Evolutionary conservation across 2,797 vertebrate species (phyloP).

Genomic region (Lates japonicus): DNA sequence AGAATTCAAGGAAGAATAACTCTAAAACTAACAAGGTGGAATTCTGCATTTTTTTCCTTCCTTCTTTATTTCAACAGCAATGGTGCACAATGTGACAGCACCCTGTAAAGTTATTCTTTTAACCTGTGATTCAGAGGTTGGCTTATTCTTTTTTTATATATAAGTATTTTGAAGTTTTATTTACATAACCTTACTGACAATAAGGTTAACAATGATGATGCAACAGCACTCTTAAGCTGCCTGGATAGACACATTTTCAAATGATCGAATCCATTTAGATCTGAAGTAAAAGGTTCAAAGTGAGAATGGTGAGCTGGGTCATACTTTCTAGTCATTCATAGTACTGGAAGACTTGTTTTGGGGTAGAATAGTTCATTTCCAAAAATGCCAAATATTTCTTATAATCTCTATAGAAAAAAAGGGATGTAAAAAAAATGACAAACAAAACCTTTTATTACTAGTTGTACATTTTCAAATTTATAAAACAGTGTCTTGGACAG

Average conservation of each 20-base stretch:
- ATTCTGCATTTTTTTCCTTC: not conserved
- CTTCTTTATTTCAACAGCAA: not conserved
- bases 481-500: no score
- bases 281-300: not conserved
- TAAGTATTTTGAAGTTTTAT: conserved; percentile 18
- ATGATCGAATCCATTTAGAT: conserved; percentile 1
- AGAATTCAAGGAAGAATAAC: not conserved
- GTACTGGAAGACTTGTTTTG: not conserved
- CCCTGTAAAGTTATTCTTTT: conserved; percentile 13
- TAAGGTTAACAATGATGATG: conserved; percentile 29
- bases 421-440: no score
- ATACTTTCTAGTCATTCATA: not conserved
- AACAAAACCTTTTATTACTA: no score
- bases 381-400: not conserved
- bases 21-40: not conserved
- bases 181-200: conserved; percentile 39
- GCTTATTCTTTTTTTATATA: conserved; percentile 12
- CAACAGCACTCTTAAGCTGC: not conserved
- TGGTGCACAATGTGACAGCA: conserved; percentile 2
- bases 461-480: no score
- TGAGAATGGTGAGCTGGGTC: not conserved
- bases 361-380: not conserved
- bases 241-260: conserved; percentile 11
- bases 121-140: conserved; percentile 32
- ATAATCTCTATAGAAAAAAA: not conserved